Base-by-base conservation (phyloP, 2,113 vertebrate species). In the Pungitius pungitius region DNA sequence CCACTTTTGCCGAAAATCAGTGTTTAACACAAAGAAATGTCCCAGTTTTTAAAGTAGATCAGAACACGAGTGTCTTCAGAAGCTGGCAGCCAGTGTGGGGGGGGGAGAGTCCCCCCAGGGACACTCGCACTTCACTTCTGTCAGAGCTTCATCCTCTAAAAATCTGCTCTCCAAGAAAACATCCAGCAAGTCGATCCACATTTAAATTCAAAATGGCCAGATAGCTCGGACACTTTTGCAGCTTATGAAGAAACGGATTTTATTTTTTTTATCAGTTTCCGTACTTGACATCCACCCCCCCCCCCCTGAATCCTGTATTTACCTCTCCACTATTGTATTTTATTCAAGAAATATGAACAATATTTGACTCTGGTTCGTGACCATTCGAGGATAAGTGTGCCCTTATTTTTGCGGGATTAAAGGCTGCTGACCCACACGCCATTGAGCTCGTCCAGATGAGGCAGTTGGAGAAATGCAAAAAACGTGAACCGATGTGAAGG, bases 11-110 rank as follows among this genome's bases (percentile, higher is more conserved):
- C 69, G 63, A 86, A 24, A 83, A 78, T 76, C 30, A 68, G 58
- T 66, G 72, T 79, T 79, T 73, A 85, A 86, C 59, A 81, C 72
- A 62, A 75, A 78, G 54, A 80, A 77, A 71, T 75, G 82, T 64
- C 83, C 88, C 77, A 86, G 85, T 81, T 88, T 52, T 82, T 61
- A 78, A 84, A 87, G 83, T 74, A 73, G 81, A 87, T 83, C 69
- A 87, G 55, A 85, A 84, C 26, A 59, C 30, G 70, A 62, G 73
- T 58, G 78, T 71, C 67, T 73, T 80, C 66, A 67, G 73, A 74
- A 85, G 66, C 54, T 82, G 85, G 80, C 85, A 84, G 85, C 22
- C 70, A 56, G 69, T 84, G 68, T 85, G 66, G 63, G 0, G 69
- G 35, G 78, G 61, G 77, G 81, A n/a, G 69, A 83, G 13, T 30